These are phyloP conservation scores for Galaxias olidus DNA, from an alignment of 2,797 vertebrate genomes.

Conservation along the genomic window DNA sequence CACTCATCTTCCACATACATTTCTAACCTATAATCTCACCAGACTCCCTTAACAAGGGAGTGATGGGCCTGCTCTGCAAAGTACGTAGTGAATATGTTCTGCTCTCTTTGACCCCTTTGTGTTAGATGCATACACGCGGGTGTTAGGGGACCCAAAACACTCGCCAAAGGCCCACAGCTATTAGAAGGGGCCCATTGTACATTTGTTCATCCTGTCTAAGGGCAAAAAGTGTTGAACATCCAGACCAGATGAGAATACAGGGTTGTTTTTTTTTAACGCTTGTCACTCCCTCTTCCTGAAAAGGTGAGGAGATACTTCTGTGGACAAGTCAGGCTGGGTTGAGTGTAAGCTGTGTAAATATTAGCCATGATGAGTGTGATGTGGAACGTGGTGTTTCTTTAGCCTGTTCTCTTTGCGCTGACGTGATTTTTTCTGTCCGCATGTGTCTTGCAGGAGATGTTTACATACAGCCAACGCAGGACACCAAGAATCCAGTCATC, in stretches of 20 bases:
- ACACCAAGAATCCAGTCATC: conserved; percentile 95
- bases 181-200: background rate
- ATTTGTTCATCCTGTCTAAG: background rate
- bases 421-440: conserved; percentile 38
- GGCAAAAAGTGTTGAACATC: background rate
- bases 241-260: conserved; percentile 11
- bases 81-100: no score
- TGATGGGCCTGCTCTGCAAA: no score
- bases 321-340: conserved; percentile 22
- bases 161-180: background rate
- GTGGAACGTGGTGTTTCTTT: conserved; percentile 35
- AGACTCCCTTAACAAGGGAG: no score
- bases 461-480: conserved; percentile 96
- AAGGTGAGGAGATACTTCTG: conserved; percentile 24
- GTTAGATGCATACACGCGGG: no score
- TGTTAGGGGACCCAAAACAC: no score
- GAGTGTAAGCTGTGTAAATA: conserved; percentile 56
- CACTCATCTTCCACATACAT: no score
- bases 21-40: no score
- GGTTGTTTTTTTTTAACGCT: conserved; percentile 9
- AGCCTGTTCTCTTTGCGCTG: conserved; percentile 23
- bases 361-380: conserved; percentile 40
- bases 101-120: no score
- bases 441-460: conserved; percentile 85
- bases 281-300: conserved; percentile 13